Conservation (phyloP, 2,888 invertebrate genomes). For the Labia minor region DNA sequence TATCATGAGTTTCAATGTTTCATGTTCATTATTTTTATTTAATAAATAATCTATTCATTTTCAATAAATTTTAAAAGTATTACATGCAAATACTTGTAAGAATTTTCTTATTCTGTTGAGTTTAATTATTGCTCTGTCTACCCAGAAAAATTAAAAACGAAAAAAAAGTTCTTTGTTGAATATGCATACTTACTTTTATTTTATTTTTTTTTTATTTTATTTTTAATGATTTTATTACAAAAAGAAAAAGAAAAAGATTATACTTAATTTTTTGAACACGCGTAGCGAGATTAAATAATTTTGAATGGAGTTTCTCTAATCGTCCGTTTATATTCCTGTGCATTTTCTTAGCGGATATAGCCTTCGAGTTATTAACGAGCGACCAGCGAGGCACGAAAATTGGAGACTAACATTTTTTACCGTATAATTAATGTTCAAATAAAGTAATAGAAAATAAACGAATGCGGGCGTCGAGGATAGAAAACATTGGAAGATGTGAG, state of each 20-base stretch:
- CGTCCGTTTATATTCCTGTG: constrained; percentile 2
- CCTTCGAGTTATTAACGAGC: constrained; percentile 13
- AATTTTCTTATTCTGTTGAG: too few species aligned
- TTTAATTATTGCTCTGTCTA: too few species aligned
- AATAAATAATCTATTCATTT: too few species aligned
- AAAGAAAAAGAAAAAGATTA: not conserved
- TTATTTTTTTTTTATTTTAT: constrained; percentile 3
- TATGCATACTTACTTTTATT: too few species aligned
- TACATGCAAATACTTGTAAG: too few species aligned
- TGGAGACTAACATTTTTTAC: not conserved
- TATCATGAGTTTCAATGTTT: too few species aligned
- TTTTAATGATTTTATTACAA: constrained; percentile 13
- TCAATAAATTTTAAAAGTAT: too few species aligned
- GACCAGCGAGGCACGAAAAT: constrained; percentile 7
- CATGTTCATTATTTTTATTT: too few species aligned
- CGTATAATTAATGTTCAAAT: constrained; percentile 13
- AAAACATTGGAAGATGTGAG: not conserved
- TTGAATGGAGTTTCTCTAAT: constrained; percentile 8
- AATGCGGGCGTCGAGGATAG: constrained; percentile 7
- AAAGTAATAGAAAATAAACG: constrained; percentile 13
- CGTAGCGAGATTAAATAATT: not conserved
- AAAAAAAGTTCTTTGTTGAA: too few species aligned
- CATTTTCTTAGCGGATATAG: constrained; percentile 13
- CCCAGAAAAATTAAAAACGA: too few species aligned
- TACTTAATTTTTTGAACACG: constrained; percentile 27